phyloP scores from a whole-genome alignment of 2,888 invertebrate species.

The Acholoe squamosa region DNA sequence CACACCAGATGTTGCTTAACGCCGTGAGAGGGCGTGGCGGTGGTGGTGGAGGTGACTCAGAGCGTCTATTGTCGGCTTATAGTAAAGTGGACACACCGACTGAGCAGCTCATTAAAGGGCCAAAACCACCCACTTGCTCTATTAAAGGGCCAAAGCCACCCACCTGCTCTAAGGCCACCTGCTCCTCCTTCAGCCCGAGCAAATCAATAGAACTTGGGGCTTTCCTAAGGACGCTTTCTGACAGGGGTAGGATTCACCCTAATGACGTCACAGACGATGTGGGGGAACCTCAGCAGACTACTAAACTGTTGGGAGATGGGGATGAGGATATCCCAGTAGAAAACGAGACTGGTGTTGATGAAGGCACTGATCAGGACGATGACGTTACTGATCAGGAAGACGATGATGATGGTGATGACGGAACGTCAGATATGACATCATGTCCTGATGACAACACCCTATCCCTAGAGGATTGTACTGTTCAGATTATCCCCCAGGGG shows the following conservation, averaged over 20 bases:
- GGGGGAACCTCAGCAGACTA: slow-evolving; percentile 38
- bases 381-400: slow-evolving; percentile 22
- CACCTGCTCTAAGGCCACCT: not conserved
- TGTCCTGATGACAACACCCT: not conserved
- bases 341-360: slow-evolving; percentile 23
- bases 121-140: not conserved
- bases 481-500: slow-evolving; percentile 51
- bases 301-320: not conserved
- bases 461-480: slow-evolving; percentile 23
- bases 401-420: slow-evolving; percentile 1
- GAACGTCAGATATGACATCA: slow-evolving; percentile 23
- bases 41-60: not conserved
- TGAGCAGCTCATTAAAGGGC: not conserved
- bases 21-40: not conserved
- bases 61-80: not conserved
- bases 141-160: not conserved
- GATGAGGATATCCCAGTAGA: not conserved
- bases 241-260: not conserved
- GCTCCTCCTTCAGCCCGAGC: slow-evolving; percentile 8
- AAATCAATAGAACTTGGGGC: slow-evolving; percentile 3
- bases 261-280: not conserved
- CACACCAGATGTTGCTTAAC: not conserved
- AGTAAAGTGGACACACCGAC: not conserved
- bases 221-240: not conserved
- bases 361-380: not conserved